Percentiles rank a stretch among this genome's conserved stretches.
phyloP scores from a whole-genome alignment of 2,888 invertebrate genomes.

The Glaucopsyche alexis region DNA sequence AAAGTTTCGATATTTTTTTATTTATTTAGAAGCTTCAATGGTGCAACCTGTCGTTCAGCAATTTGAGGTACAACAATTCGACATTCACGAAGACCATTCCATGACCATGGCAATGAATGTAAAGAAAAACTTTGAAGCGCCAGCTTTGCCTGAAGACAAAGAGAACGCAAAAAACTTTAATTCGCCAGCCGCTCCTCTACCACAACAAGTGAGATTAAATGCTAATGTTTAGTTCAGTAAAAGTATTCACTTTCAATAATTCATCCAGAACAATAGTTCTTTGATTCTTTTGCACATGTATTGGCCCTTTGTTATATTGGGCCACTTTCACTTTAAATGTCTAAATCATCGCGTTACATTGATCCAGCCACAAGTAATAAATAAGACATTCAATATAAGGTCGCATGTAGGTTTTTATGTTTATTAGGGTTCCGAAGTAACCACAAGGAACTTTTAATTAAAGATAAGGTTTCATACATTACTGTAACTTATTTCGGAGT shows the following conservation, averaged over 20 bases:
- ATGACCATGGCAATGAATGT: slow-evolving; percentile 71
- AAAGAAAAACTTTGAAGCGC: slow-evolving; percentile 61
- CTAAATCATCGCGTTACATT: not conserved
- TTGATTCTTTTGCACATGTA: too few relatives aligned
- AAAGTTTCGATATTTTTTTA: not conserved
- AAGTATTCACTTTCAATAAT: too few relatives aligned
- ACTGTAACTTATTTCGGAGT: too few relatives aligned
- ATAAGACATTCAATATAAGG: too few relatives aligned
- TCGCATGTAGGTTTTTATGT: too few relatives aligned
- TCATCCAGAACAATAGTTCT: too few relatives aligned
- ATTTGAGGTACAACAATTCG: slow-evolving; percentile 69
- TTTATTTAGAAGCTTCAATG: slow-evolving; percentile 61
- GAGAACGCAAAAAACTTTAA: slow-evolving; percentile 66
- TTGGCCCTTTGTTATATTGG: too few relatives aligned
- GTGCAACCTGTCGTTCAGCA: slow-evolving; percentile 70
- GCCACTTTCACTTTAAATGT: not conserved
- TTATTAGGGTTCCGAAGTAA: too few relatives aligned
- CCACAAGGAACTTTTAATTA: too few relatives aligned
- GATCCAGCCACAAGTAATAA: too few relatives aligned
- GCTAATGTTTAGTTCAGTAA: too few relatives aligned
- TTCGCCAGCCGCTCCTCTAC: slow-evolving; percentile 46
- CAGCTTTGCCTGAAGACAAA: slow-evolving; percentile 59
- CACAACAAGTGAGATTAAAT: slow-evolving; percentile 52
- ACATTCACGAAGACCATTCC: slow-evolving; percentile 74
- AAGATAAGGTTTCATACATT: too few relatives aligned